Conservation (phyloP, 2,888 invertebrate genomes). For the Osedax frankpressi region DNA sequence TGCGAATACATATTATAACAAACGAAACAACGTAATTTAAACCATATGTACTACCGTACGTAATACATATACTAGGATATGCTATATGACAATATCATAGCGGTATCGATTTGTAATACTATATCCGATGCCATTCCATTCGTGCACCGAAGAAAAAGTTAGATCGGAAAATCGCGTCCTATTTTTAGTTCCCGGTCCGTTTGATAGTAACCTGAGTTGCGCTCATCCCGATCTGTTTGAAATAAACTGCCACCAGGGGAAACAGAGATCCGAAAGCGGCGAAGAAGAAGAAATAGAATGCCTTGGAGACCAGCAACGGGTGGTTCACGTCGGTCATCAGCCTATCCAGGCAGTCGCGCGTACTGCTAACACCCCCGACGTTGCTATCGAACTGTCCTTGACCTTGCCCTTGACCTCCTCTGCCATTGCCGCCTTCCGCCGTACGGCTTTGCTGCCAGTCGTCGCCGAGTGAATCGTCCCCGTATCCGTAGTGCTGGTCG, state of each 20-base stretch:
- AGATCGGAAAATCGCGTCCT: too few species aligned
- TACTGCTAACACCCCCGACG: neutral
- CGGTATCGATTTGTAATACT: too few species aligned
- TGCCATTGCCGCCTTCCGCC: slow-evolving; percentile 7
- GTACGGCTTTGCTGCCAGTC: neutral
- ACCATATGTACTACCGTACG: too few species aligned
- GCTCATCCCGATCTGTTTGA: slow-evolving; percentile 99
- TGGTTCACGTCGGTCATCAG: slow-evolving; percentile 23
- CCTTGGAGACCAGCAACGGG: slow-evolving; percentile 71
- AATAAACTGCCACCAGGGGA: slow-evolving; percentile 94
- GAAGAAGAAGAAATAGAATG: slow-evolving; percentile 98
- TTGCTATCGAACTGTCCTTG: slow-evolving; percentile 13
- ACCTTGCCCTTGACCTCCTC: slow-evolving; percentile 4
- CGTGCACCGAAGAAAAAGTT: too few species aligned
- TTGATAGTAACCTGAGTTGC: slow-evolving; percentile 65
- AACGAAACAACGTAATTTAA: too few species aligned
- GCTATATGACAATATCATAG: too few species aligned
- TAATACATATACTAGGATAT: too few species aligned
- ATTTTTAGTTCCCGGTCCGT: too few species aligned
- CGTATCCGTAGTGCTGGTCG: slow-evolving; percentile 24
- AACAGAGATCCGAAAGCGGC: slow-evolving; percentile 95
- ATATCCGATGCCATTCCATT: too few species aligned
- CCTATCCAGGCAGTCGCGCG: slow-evolving; percentile 16
- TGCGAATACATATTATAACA: too few species aligned
- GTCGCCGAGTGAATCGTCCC: slow-evolving; percentile 19